Percentiles rank a stretch among this genome's conserved stretches.
Evolutionary conservation across 2,888 invertebrate species (phyloP).

Genomic region (Sepiola atlantica): DNA sequence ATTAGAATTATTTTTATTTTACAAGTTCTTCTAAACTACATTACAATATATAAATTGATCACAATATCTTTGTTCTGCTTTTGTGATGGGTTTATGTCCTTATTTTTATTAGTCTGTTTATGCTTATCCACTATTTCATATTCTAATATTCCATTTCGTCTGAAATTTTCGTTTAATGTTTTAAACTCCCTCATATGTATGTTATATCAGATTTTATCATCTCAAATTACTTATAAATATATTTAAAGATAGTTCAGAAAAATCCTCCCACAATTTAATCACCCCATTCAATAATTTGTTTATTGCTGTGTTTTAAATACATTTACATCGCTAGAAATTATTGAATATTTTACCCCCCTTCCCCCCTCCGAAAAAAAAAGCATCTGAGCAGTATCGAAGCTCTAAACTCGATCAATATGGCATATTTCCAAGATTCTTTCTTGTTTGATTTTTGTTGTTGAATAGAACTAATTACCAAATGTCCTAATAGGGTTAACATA

Average conservation of each 20-base stretch:
- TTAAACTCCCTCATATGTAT: too few relatives aligned
- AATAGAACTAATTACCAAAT: background rate
- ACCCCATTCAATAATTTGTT: background rate
- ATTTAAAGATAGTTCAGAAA: background rate
- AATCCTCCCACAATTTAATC: background rate
- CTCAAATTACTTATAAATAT: background rate
- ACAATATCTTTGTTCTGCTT: too few relatives aligned
- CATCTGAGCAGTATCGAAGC: background rate
- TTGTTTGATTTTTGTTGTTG: too few relatives aligned
- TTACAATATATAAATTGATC: too few relatives aligned
- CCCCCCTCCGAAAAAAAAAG: too few relatives aligned
- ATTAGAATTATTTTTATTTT: too few relatives aligned
- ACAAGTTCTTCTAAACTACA: too few relatives aligned
- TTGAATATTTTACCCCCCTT: background rate
- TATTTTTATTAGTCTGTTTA: too few relatives aligned
- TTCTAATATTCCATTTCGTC: too few relatives aligned
- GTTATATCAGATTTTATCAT: background rate
- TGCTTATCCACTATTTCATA: too few relatives aligned
- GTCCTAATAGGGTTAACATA: background rate
- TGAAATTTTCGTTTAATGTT: too few relatives aligned
- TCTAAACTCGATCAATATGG: background rate
- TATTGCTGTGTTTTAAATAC: background rate
- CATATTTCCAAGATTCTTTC: background rate
- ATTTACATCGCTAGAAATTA: background rate
- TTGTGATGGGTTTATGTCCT: too few relatives aligned